Base-by-base conservation (phyloP, 2,113 vertebrate species). In the Connochaetes taurinus region DNA sequence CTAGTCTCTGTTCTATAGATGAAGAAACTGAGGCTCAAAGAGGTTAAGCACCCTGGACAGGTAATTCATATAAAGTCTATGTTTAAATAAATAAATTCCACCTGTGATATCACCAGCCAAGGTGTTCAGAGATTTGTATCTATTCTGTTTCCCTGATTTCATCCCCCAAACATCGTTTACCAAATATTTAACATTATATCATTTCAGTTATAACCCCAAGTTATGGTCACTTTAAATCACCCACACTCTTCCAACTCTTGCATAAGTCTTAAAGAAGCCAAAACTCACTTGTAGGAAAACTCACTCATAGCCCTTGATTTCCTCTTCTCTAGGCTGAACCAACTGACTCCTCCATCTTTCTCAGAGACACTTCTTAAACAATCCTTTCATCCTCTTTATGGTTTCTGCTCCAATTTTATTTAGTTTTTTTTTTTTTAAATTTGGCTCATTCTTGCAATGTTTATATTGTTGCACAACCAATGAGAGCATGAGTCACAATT, bases 11-110 rank as follows among this genome's bases (percentile, higher is more conserved):
- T 98, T 96, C 96, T 52, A 67, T 25, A 9, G 36, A 88, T 64
- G 14, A 95, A 74, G 97, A 98, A 98, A 0, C 0, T 4, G 13
- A 97, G 80, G 16, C 27, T 83, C 67, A 62, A 88, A 85, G 90
- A 33, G 55, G 64, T 47, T 17, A 95, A 64, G 25, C 15, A 57
- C 15, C 23, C 92, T 80, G 36, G 62, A 83, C 19, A 82, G 31
- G n/a, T 45, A 47, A 12, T 71, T 43, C n/a, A 52, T 23, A 64
- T 53, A 12, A 82, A 40, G 16, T 29, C 17, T 95, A 8, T 58
- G 84, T 97, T 57, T 76, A 57, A 83, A 67, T 45, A 58, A 82
- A 83, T 83, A 74, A 88, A 53, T 89, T 52, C 12, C 13, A 85
- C 27, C 31, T 27, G 17, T 36, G 27, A 13, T 25, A 58, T 57